A percentile compares a stretch with the other conserved stretches of the same genome.
Evolutionary conservation across 2,113 vertebrate species (phyloP).

Genomic region (Cavia aperea): DNA sequence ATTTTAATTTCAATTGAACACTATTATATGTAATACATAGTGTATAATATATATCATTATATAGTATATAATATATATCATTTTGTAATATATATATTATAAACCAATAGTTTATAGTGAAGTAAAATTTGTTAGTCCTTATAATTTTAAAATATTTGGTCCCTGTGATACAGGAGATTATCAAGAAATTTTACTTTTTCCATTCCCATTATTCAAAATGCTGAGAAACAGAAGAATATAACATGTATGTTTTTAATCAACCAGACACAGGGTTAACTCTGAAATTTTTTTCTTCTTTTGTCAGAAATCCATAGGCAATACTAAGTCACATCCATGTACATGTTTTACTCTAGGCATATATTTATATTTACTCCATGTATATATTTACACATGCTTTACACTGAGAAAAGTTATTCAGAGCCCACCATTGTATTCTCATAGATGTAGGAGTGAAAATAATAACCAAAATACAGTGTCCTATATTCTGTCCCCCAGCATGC

Average conservation of each 20-base stretch:
- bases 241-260: not conserved
- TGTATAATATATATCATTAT: not conserved
- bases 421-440: not conserved
- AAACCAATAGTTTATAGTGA: not conserved
- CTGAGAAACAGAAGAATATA: not conserved
- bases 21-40: not conserved
- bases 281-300: conserved; percentile 11
- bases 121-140: not conserved
- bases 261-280: not conserved
- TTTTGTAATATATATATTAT: no score
- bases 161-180: not conserved
- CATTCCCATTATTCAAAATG: conserved; percentile 27
- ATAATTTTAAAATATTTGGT: conserved; percentile 23
- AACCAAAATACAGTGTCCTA: not conserved
- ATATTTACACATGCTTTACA: not conserved
- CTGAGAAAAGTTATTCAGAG: conserved; percentile 36
- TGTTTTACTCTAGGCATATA: not conserved
- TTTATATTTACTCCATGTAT: not conserved
- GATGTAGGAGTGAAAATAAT: conserved; percentile 26
- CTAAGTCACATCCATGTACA: not conserved
- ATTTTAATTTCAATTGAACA: conserved; percentile 41
- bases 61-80: conserved; percentile 20
- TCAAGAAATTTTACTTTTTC: not conserved
- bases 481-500: not conserved
- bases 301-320: conserved; percentile 29